These are phyloP conservation scores for Rhagonycha fulva DNA, from an alignment of 2,888 invertebrate species.

Conservation along the genomic window DNA sequence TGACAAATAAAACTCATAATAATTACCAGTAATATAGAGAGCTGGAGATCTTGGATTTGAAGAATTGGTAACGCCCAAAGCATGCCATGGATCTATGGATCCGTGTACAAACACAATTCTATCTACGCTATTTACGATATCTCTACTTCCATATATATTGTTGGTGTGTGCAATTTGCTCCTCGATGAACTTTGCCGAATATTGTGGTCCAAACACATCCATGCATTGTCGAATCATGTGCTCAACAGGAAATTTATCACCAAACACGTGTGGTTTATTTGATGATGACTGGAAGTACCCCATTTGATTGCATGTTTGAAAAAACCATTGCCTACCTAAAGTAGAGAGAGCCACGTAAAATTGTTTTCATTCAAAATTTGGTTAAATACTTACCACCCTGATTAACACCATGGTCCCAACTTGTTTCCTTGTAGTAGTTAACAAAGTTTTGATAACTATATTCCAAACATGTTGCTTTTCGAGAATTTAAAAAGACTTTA, in stretches of 20 bases:
- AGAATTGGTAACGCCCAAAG: neutral
- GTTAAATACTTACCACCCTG: neutral
- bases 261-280: neutral
- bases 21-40: neutral
- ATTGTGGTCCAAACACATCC: neutral
- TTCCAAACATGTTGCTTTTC: neutral
- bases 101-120: neutral
- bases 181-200: neutral
- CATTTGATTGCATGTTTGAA: slow-evolving; percentile 1
- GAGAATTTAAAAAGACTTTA: neutral
- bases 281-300: neutral
- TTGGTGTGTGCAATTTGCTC: neutral
- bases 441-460: neutral
- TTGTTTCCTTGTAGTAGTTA: neutral
- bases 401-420: neutral
- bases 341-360: too few relatives aligned
- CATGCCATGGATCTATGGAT: neutral
- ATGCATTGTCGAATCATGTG: neutral
- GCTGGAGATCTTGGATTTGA: neutral
- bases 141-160: neutral
- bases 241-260: neutral
- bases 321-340: slow-evolving; percentile 3
- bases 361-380: too few relatives aligned
- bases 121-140: neutral
- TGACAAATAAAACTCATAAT: neutral